Evolutionary conservation across 1,140 invertebrate genomes (phyloP).

Genomic region (Phortica variegata): DNA sequence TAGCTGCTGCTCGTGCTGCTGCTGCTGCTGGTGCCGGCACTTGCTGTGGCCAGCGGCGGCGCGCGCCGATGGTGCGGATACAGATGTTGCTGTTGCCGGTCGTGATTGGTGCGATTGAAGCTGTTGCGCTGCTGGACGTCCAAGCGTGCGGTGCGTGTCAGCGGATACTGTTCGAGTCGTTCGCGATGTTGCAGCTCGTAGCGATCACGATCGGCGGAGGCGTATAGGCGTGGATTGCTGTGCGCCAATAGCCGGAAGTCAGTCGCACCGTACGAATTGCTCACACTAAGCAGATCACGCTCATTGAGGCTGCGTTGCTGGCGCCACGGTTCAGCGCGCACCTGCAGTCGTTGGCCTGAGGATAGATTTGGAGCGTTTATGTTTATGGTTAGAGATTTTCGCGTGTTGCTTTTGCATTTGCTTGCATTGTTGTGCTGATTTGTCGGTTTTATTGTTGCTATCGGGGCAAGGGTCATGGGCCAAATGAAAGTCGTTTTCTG

Average conservation of each 20-base stretch:
- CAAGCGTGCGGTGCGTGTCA: constrained; percentile 46
- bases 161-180: constrained; percentile 45
- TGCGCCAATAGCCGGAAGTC: constrained; percentile 40
- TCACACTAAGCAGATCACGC: constrained; percentile 43
- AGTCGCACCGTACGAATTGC: constrained; percentile 28
- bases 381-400: constrained; percentile 6
- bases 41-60: constrained; percentile 41
- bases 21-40: constrained; percentile 38
- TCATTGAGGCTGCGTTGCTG: constrained; percentile 54
- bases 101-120: constrained; percentile 54
- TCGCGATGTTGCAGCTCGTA: constrained; percentile 53
- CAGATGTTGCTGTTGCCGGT: constrained; percentile 29
- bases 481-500: too few relatives aligned
- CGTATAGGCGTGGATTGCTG: constrained; percentile 42
- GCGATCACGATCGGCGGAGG: constrained; percentile 49
- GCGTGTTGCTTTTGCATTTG: constrained; percentile 9
- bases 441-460: background rate
- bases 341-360: constrained; percentile 47
- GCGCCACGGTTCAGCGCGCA: constrained; percentile 49
- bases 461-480: too few relatives aligned
- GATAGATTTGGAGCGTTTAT: too few relatives aligned
- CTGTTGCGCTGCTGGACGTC: constrained; percentile 55
- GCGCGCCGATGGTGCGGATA: constrained; percentile 31
- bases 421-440: background rate
- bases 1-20: constrained; percentile 45